phyloP scores from a whole-genome alignment of 2,113 vertebrate genomes.

The Sapayoa aenigma region DNA sequence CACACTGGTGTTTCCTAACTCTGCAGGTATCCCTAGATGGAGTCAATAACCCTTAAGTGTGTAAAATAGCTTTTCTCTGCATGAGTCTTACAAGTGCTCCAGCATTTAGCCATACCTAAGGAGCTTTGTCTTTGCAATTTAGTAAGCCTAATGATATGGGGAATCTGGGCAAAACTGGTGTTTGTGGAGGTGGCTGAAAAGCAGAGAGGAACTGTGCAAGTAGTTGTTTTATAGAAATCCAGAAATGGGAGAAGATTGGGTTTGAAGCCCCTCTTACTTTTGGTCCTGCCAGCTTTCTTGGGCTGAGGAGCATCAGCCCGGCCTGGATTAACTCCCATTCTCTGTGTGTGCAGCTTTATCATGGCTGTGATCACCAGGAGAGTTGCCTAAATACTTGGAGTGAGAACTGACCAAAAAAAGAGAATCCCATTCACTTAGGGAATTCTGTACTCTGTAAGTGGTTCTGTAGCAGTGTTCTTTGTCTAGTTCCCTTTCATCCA shows the following conservation, averaged over 20 bases:
- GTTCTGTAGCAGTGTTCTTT: background rate
- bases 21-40: background rate
- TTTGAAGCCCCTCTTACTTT: background rate
- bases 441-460: background rate
- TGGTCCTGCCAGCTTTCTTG: background rate
- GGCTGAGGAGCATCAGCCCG: background rate
- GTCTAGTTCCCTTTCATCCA: background rate
- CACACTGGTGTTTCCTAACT: background rate
- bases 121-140: background rate
- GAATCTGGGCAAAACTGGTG: background rate
- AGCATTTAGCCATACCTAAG: background rate
- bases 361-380: accelerated
- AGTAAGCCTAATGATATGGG: accelerated
- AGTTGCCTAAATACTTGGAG: background rate
- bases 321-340: background rate
- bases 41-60: background rate
- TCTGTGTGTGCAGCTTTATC: accelerated
- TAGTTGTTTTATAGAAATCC: background rate
- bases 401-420: background rate
- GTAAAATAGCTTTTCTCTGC: background rate
- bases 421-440: background rate
- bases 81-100: background rate
- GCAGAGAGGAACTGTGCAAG: background rate
- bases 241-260: background rate
- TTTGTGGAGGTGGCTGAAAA: background rate